These are phyloP conservation scores for Tichodroma muraria DNA, from an alignment of 2,113 vertebrate genomes.

Conservation along the genomic window DNA sequence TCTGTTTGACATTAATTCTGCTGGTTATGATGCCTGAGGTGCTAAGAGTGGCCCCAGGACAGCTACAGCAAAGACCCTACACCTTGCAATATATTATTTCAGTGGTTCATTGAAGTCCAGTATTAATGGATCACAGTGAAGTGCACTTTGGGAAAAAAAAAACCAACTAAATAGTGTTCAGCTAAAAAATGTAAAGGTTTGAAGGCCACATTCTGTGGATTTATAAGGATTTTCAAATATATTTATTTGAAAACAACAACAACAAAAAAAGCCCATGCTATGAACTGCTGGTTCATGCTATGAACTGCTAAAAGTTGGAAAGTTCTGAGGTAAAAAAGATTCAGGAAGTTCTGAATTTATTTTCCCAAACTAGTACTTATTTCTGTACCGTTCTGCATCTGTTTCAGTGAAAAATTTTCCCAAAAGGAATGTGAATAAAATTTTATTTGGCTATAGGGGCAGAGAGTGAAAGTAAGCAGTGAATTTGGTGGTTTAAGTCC, in stretches of 20 bases:
- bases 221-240: background rate
- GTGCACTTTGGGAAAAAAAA: background rate
- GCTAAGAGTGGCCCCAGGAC: background rate
- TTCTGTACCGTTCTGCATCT: background rate
- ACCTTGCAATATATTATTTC: background rate
- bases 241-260: background rate
- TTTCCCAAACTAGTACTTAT: background rate
- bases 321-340: background rate
- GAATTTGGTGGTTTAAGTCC: background rate
- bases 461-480: background rate
- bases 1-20: background rate
- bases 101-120: background rate
- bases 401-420: background rate
- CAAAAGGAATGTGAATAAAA: background rate
- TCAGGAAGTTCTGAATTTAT: background rate
- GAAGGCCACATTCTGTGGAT: background rate
- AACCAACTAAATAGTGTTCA: background rate
- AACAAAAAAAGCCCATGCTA: background rate
- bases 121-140: background rate
- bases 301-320: background rate
- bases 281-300: background rate
- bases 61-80: background rate
- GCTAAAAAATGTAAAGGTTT: background rate
- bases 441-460: background rate
- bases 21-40: background rate